These are phyloP conservation scores for Caenorhabditis tropicalis DNA, from an alignment of 1,140 invertebrate genomes.

Conservation along the genomic window DNA sequence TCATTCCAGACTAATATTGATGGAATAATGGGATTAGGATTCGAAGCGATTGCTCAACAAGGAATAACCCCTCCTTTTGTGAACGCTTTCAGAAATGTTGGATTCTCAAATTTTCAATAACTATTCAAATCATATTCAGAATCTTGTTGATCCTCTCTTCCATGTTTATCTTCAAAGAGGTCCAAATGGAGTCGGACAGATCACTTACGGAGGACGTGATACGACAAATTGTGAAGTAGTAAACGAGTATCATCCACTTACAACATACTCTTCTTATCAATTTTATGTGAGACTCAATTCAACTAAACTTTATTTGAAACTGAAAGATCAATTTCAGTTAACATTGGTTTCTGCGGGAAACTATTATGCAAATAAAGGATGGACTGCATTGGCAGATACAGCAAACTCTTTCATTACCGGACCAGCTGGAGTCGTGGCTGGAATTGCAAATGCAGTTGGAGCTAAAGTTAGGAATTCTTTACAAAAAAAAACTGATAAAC, in stretches of 20 bases:
- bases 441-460: background rate
- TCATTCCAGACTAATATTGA: background rate
- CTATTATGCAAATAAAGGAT: background rate
- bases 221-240: background rate
- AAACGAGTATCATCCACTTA: background rate
- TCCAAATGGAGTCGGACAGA: background rate
- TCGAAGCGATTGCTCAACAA: background rate
- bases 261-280: background rate
- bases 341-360: background rate
- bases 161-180: background rate
- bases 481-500: no score
- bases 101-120: background rate
- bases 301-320: background rate
- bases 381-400: background rate
- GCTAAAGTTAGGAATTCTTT: background rate
- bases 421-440: background rate
- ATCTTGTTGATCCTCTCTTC: background rate
- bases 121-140: background rate
- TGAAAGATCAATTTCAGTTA: background rate
- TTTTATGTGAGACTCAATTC: slow-evolving; percentile 1
- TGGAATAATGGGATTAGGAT: slow-evolving; percentile 5
- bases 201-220: background rate
- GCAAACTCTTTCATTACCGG: background rate
- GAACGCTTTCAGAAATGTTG: background rate
- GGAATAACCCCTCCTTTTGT: background rate